Base-by-base conservation (phyloP, 2,888 invertebrate species). In the Tolmerus cingulatus region DNA sequence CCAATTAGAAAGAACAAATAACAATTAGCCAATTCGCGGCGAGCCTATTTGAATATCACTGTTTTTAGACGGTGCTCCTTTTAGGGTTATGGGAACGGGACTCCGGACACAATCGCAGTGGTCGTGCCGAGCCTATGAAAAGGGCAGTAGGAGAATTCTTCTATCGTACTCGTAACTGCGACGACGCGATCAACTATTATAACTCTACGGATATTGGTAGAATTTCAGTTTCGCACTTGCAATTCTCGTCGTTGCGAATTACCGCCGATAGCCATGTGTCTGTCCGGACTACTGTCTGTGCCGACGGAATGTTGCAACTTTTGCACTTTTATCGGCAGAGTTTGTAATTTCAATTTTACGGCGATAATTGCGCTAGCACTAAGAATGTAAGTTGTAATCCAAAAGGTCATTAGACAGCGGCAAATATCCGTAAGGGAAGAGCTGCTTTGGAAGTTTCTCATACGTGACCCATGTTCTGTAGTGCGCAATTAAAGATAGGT, bases 21-120 rank as follows among this genome's bases (percentile, higher is more conserved):
- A 78, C 46, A 81, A 81, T 84, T 84, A 37, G 66, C 66, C 34
- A 84, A 37, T 84, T 84, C 30, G 57, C 37, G 40, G 1, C 66
- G 37, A 16, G 30, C 1, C 27, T 43, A 74, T 84, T 74, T 57
- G 66, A 57, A 57, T 74, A 37, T 74, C 74, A 66, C 66, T 57
- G 66, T 74, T 40, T 66, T 84, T 19, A 34, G 43, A 74, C 14
- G 14, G 40, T 43, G 12, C 51, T 74, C 84, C 84, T 84, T 84
- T 84, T 84, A 84, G 84, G 84, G 84, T 84, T 57, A 82, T 43
- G 74, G 66, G 84, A 84, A 84, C 84, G 57, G 84, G 66, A 23
- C 81, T 55, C 81, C 23, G 34, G 55, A 16, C 51, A 55, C 51
- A 16, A 14, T 19, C 34, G 27, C 14, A 19, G 40, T 19, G 43